phyloP scores from a whole-genome alignment of 2,113 vertebrate species.

The Etheostoma cragini region DNA sequence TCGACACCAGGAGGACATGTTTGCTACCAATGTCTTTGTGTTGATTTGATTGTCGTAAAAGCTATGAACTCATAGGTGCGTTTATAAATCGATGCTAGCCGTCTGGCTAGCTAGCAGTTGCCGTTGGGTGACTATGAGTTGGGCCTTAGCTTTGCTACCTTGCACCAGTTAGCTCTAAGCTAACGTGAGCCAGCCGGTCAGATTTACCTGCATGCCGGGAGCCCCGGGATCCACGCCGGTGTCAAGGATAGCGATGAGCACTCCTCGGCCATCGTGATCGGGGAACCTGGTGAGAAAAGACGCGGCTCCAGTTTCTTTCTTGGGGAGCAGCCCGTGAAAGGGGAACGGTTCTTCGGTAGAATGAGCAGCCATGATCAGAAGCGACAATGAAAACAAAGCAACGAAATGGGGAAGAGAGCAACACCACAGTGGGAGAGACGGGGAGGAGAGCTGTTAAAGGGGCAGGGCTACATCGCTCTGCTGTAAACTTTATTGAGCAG shows the following conservation, averaged over 20 bases:
- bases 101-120: constrained; percentile 2
- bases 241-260: constrained; percentile 93
- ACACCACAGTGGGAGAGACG: constrained; percentile 32
- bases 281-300: constrained; percentile 92
- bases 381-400: constrained; percentile 80
- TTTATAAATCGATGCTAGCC: background rate
- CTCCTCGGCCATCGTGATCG: constrained; percentile 93
- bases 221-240: constrained; percentile 97
- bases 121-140: constrained; percentile 28
- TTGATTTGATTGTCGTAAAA: constrained; percentile 45
- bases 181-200: constrained; percentile 49
- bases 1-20: background rate
- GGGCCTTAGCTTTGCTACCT: constrained; percentile 67
- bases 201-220: constrained; percentile 95
- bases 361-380: constrained; percentile 88
- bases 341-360: constrained; percentile 92
- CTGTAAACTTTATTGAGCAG: background rate
- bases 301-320: constrained; percentile 95
- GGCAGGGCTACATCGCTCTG: constrained; percentile 32
- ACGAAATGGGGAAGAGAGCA: constrained; percentile 66
- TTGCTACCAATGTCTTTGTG: background rate
- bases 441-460: constrained; percentile 76
- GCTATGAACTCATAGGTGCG: no score
- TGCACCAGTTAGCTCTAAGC: constrained; percentile 33
- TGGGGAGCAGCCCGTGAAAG: constrained; percentile 94